These are phyloP conservation scores for Orthonyx spaldingii DNA, from an alignment of 2,113 vertebrate species.

Conservation along the genomic window DNA sequence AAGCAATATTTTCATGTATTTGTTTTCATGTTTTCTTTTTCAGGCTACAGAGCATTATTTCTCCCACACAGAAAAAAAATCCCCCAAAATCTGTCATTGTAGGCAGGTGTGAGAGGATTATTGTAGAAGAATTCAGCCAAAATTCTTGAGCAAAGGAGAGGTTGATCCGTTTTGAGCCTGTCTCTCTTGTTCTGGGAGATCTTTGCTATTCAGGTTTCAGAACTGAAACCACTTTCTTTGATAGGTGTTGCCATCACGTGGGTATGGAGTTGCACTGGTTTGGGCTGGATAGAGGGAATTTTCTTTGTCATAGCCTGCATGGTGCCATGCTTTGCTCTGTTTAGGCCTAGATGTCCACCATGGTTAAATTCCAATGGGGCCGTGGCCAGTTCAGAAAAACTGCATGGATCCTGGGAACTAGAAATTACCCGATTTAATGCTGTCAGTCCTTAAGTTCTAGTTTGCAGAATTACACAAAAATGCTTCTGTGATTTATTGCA, in stretches of 20 bases:
- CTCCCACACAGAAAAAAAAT: rapidly evolving
- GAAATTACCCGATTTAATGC: not conserved
- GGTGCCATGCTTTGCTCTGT: not conserved
- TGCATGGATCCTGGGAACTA: not conserved
- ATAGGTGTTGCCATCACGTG: rapidly evolving
- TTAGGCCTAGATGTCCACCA: not conserved
- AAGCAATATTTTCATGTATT: not conserved
- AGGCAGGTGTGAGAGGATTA: not conserved
- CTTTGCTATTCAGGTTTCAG: not conserved
- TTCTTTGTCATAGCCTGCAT: too few species aligned
- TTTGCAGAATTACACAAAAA: not conserved
- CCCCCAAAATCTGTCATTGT: not conserved
- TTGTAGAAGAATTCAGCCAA: not conserved
- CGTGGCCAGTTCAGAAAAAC: not conserved
- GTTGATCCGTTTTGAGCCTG: rapidly evolving
- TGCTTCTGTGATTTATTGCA: not conserved
- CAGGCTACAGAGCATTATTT: not conserved
- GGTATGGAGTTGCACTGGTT: not conserved
- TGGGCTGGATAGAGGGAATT: not conserved
- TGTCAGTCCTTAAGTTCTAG: not conserved
- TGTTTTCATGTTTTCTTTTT: not conserved
- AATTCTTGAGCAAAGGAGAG: not conserved
- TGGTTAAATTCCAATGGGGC: not conserved
- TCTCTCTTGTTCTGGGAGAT: not conserved
- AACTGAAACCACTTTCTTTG: not conserved